Evolutionary conservation across 2,113 vertebrate species (phyloP).

Genomic region (Chascanopsetta lugubris): DNA sequence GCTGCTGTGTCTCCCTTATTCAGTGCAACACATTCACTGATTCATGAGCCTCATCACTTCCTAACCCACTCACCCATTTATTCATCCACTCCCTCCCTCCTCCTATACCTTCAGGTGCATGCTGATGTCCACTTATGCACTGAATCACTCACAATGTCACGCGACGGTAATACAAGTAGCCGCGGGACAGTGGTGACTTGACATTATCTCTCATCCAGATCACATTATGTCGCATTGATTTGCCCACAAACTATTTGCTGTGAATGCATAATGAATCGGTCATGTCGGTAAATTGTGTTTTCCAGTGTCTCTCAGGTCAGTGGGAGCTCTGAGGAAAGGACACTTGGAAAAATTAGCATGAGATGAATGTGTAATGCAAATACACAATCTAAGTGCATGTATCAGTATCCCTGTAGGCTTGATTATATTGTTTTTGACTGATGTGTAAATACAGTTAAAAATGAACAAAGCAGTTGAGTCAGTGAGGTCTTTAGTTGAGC

Average conservation of each 20-base stretch:
- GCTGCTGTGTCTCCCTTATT: slow-evolving; percentile 4
- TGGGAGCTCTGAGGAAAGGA: neutral
- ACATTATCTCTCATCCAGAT: slow-evolving; percentile 21
- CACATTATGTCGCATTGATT: slow-evolving; percentile 33
- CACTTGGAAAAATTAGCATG: neutral
- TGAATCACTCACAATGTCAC: neutral
- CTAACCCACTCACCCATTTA: slow-evolving; percentile 3
- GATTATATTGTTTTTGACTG: too few species aligned
- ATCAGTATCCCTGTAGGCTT: too few species aligned
- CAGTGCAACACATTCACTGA: slow-evolving; percentile 25
- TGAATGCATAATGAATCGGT: slow-evolving; percentile 3
- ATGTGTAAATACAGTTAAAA: too few species aligned
- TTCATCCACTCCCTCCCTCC: neutral
- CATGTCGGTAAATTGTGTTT: neutral
- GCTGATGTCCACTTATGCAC: neutral
- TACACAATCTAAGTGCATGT: neutral
- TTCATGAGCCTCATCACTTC: slow-evolving; percentile 25
- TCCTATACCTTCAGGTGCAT: neutral
- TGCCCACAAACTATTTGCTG: neutral
- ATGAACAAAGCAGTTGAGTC: too few species aligned
- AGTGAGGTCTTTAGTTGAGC: too few species aligned
- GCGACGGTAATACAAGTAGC: slow-evolving; percentile 2
- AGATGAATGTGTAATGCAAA: neutral
- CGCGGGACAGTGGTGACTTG: slow-evolving; percentile 10
- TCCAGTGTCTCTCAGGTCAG: neutral